A percentile compares a stretch with the other conserved stretches of the same genome.
These are phyloP conservation scores for Talpa occidentalis DNA, from an alignment of 2,113 vertebrate genomes.

Conservation along the genomic window DNA sequence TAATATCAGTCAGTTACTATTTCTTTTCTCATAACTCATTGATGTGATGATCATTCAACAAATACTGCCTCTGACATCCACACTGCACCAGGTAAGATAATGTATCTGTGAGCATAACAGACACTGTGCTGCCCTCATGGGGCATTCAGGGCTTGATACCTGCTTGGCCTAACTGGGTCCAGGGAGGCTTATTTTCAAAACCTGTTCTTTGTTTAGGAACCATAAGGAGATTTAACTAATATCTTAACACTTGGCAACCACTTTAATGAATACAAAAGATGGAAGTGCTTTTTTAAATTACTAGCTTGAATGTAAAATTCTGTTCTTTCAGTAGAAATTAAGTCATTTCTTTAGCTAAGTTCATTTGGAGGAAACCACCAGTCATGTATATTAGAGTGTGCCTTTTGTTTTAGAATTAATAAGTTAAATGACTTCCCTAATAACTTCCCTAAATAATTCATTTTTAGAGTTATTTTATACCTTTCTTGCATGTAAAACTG, in stretches of 20 bases:
- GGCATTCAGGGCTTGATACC: background rate
- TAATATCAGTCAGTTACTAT: background rate
- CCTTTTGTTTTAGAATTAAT: background rate
- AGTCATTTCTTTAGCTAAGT: constrained; percentile 21
- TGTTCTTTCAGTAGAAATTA: constrained; percentile 72
- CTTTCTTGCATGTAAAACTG: background rate
- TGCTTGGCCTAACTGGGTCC: background rate
- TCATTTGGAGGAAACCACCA: constrained; percentile 53
- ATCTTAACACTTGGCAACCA: background rate
- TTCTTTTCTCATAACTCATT: background rate
- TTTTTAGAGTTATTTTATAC: background rate
- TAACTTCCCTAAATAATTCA: background rate
- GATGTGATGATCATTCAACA: background rate
- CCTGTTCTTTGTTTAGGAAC: background rate
- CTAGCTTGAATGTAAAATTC: constrained; percentile 75
- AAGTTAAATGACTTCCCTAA: background rate
- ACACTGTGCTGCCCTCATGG: background rate
- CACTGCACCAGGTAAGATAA: background rate
- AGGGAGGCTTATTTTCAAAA: constrained; percentile 4
- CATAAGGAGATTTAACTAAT: background rate
- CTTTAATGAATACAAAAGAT: constrained; percentile 7
- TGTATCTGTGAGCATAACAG: background rate
- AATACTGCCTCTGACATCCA: background rate
- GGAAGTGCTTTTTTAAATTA: background rate
- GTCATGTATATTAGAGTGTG: background rate